phyloP scores from a whole-genome alignment of 92 coral and sea anemone genomes.

The Chrysogorgia sp. region DNA sequence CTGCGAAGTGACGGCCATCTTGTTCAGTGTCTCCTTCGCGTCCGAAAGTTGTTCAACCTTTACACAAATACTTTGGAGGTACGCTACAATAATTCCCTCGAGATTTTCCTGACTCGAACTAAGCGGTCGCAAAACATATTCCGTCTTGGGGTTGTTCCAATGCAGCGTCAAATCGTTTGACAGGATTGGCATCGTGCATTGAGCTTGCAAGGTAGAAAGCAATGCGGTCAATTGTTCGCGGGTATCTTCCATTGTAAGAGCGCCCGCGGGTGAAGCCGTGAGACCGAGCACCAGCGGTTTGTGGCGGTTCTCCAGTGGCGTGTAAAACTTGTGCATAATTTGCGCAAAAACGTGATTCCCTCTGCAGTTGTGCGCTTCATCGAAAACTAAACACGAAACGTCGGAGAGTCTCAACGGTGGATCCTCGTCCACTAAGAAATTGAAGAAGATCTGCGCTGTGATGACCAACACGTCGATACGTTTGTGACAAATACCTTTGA shows the following conservation, averaged over 20 bases:
- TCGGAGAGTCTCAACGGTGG: slow-evolving; percentile 72
- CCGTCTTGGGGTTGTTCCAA: slow-evolving; percentile 78
- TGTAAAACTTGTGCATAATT: slow-evolving; percentile 77
- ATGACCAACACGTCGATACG: slow-evolving; percentile 82
- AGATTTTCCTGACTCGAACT: slow-evolving; percentile 11
- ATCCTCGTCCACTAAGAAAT: slow-evolving; percentile 69
- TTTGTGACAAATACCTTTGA: slow-evolving; percentile 65
- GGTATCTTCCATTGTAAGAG: slow-evolving; percentile 60
- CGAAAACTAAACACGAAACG: slow-evolving; percentile 79
- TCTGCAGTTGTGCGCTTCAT: slow-evolving; percentile 90
- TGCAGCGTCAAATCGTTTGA: slow-evolving; percentile 70
- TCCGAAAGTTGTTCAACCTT: slow-evolving; percentile 53
- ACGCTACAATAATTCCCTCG: slow-evolving; percentile 3
- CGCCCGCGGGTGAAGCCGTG: slow-evolving; percentile 96
- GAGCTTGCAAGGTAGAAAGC: slow-evolving; percentile 72
- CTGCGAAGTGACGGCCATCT: slow-evolving; percentile 48
- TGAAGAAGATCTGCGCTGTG: slow-evolving; percentile 87
- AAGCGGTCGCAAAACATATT: slow-evolving; percentile 42
- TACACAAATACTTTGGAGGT: slow-evolving; percentile 14
- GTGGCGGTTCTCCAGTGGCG: slow-evolving; percentile 45
- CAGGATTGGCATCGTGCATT: slow-evolving; percentile 72
- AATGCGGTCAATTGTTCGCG: slow-evolving; percentile 56
- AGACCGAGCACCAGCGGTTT: slow-evolving; percentile 88
- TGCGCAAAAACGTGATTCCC: slow-evolving; percentile 83
- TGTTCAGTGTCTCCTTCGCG: slow-evolving; percentile 9